Percentiles rank a stretch among this genome's conserved stretches.
Evolutionary conservation across 2,113 vertebrate genomes (phyloP).

Genomic region (Anguilla rostrata): DNA sequence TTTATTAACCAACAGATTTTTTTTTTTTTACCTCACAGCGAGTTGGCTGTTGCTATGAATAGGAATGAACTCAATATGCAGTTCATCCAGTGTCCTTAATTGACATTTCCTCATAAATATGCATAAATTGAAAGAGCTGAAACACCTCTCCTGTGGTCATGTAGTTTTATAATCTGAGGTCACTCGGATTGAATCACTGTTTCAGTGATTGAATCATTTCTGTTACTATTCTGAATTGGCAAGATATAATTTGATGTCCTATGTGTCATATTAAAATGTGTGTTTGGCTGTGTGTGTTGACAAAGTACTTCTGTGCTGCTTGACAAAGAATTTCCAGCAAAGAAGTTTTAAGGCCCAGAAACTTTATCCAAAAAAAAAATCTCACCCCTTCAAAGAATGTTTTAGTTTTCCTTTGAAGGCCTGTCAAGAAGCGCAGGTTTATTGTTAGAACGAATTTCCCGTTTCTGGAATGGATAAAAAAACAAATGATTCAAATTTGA

Average conservation of each 20-base stretch:
- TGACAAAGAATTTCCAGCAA: background rate
- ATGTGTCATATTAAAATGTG: background rate
- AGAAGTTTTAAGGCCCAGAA: background rate
- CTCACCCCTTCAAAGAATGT: background rate
- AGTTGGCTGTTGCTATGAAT: background rate
- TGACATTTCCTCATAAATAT: background rate
- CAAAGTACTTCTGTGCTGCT: background rate
- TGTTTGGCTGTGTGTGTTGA: background rate
- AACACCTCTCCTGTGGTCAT: background rate
- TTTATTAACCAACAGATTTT: no score
- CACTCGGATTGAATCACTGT: background rate
- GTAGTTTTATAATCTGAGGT: background rate
- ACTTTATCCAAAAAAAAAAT: background rate
- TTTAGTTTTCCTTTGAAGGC: background rate
- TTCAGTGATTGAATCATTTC: background rate
- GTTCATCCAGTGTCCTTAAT: background rate
- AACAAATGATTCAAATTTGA: background rate
- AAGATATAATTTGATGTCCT: background rate
- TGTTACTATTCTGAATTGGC: background rate
- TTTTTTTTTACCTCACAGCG: background rate
- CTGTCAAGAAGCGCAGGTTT: background rate
- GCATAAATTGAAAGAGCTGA: background rate
- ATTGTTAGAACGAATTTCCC: background rate
- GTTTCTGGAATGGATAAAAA: background rate
- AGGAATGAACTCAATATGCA: background rate